phyloP scores from a whole-genome alignment of 2,888 invertebrate genomes.

The Linnaemya vulpina region DNA sequence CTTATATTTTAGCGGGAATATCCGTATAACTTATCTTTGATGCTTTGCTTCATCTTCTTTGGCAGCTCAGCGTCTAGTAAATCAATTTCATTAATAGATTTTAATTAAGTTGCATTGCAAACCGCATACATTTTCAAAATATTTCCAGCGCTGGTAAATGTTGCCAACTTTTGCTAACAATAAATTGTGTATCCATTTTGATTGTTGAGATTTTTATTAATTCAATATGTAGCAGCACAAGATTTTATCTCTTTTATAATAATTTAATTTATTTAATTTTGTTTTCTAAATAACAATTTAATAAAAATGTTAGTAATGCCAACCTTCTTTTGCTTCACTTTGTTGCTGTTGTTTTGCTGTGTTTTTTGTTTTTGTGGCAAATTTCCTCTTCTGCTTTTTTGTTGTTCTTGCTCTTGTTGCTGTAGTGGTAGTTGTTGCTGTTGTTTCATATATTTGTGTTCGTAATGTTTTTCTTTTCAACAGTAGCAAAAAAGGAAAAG shows the following conservation, averaged over 20 bases:
- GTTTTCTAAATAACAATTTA: slow-evolving; percentile 64
- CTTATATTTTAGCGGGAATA: no score
- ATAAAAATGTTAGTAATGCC: slow-evolving; percentile 65
- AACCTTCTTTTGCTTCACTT: slow-evolving; percentile 53
- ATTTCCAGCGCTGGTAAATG: not conserved
- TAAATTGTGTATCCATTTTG: slow-evolving; percentile 6
- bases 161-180: not conserved
- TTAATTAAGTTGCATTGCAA: not conserved
- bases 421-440: slow-evolving; percentile 18
- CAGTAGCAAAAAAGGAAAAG: slow-evolving; percentile 27
- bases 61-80: no score
- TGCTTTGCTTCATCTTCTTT: no score
- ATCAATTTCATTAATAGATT: not conserved
- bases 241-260: slow-evolving; percentile 43
- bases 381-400: slow-evolving; percentile 7
- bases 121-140: not conserved
- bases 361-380: slow-evolving; percentile 60
- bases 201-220: slow-evolving; percentile 22
- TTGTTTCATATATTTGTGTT: slow-evolving; percentile 46
- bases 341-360: slow-evolving; percentile 21
- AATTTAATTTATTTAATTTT: slow-evolving; percentile 55
- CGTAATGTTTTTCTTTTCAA: slow-evolving; percentile 60
- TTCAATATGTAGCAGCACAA: slow-evolving; percentile 4
- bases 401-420: slow-evolving; percentile 1
- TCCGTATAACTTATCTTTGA: no score